Conservation (phyloP, 2,113 vertebrate species). For the Shinisaurus crocodilurus region DNA sequence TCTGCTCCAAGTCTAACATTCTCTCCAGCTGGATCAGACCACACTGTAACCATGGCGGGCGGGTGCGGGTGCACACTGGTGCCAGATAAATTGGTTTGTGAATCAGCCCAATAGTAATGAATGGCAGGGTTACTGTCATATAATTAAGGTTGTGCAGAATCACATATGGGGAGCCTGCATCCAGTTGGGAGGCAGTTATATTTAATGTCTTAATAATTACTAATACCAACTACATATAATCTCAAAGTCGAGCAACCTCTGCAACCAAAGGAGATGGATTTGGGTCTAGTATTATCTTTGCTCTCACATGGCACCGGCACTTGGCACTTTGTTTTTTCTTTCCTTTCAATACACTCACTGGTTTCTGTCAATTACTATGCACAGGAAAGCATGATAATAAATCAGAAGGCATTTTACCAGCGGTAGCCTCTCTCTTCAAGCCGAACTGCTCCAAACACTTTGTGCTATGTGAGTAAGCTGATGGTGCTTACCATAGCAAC, state of each 20-base stretch:
- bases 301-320: not conserved
- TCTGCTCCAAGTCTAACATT: not conserved
- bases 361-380: slow-evolving; percentile 16
- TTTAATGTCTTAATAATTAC: slow-evolving; percentile 32
- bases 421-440: not conserved
- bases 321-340: not conserved
- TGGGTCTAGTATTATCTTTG: slow-evolving; percentile 9
- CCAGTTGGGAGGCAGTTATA: not conserved
- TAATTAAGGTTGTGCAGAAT: slow-evolving; percentile 24
- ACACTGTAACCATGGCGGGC: too few relatives aligned
- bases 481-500: slow-evolving; percentile 58
- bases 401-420: not conserved
- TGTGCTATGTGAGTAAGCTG: slow-evolving; percentile 15
- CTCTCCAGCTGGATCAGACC: not conserved
- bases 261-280: not conserved
- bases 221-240: slow-evolving; percentile 15
- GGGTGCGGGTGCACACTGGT: not conserved
- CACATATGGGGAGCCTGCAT: not conserved
- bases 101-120: not conserved
- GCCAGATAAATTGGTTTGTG: not conserved
- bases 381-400: not conserved
- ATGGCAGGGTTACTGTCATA: not conserved
- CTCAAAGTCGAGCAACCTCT: not conserved
- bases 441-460: not conserved
- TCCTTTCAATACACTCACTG: not conserved